Conservation (phyloP, 2,888 invertebrate genomes). For the Thymelicus sylvestris region DNA sequence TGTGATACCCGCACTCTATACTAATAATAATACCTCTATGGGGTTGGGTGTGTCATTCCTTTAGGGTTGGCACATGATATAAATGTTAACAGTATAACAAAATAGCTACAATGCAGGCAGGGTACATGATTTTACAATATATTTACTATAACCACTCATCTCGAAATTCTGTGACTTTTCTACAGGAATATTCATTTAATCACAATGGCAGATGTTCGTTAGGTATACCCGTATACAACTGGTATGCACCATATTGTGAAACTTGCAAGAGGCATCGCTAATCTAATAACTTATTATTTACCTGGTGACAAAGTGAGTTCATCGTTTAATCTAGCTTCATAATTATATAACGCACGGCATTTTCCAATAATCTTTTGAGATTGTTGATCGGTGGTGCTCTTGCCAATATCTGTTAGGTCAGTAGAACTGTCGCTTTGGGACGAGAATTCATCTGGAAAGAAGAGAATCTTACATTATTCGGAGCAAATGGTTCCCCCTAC, state of each 20-base stretch:
- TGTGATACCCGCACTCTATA: too few species aligned
- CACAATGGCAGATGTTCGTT: too few species aligned
- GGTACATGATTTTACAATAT: too few species aligned
- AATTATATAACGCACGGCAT: conserved; percentile 94
- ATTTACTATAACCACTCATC: too few species aligned
- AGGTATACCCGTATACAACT: not conserved
- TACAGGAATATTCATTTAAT: too few species aligned
- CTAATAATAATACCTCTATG: too few species aligned
- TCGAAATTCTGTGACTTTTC: too few species aligned
- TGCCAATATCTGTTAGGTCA: conserved; percentile 72
- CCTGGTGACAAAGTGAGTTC: conserved; percentile 91
- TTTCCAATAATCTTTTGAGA: conserved; percentile 83
- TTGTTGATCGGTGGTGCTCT: conserved; percentile 68
- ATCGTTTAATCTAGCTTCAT: conserved; percentile 94
- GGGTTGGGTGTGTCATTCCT: too few species aligned
- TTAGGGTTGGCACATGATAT: too few species aligned
- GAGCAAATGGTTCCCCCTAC: not conserved
- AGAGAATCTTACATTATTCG: not conserved
- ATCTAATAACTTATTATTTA: conserved; percentile 51
- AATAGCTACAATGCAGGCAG: too few species aligned
- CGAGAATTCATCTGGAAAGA: conserved; percentile 90
- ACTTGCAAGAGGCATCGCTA: not conserved
- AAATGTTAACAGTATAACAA: too few species aligned
- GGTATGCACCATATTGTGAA: not conserved
- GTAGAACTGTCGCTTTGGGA: conserved; percentile 88